A percentile compares a stretch with the other conserved stretches of the same genome.
These are phyloP conservation scores for Hylia prasina DNA, from an alignment of 2,113 vertebrate species.

Conservation along the genomic window DNA sequence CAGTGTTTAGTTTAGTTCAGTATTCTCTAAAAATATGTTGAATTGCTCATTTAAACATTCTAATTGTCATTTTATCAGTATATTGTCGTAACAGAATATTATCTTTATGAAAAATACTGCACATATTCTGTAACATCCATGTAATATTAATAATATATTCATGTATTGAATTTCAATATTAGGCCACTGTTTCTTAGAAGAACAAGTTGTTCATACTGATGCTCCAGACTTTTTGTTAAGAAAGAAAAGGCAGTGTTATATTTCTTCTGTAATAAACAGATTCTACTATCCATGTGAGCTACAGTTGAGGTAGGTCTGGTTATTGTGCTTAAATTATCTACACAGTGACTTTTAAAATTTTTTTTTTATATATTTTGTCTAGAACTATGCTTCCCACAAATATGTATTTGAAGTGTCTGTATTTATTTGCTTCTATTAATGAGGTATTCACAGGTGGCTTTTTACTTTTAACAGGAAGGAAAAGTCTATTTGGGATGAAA, in stretches of 20 bases:
- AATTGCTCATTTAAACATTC: neutral
- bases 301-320: neutral
- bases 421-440: neutral
- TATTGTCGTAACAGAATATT: neutral
- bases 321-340: neutral
- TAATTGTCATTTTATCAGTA: neutral
- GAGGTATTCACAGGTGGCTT: neutral
- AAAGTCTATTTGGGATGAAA: conserved; percentile 45
- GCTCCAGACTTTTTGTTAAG: neutral
- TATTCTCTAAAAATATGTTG: neutral
- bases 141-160: neutral
- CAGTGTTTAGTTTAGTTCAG: neutral
- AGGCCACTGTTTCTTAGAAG: neutral
- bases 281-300: neutral
- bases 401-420: neutral
- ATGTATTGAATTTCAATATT: neutral
- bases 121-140: neutral
- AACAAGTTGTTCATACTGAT: neutral
- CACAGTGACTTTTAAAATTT: neutral
- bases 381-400: neutral
- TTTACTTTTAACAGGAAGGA: conserved; percentile 20
- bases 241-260: neutral
- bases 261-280: neutral
- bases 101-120: neutral
- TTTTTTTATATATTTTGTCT: neutral